Base-by-base conservation (phyloP, 1,140 invertebrate genomes). In the Fopius arisanus region DNA sequence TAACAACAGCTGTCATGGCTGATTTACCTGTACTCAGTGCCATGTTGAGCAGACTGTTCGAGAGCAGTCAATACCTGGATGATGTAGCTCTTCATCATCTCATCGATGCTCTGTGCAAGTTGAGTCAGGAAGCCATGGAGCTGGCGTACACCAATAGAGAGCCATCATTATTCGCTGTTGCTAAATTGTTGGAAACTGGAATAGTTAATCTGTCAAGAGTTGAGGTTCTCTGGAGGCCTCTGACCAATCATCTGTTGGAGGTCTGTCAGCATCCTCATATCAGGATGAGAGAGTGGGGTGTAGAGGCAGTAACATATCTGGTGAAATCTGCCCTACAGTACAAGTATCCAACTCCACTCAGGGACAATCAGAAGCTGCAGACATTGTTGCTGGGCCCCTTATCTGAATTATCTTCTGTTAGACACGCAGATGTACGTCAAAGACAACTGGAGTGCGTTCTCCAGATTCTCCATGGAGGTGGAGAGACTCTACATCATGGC, bases 121-220 rank as follows among this genome's bases (percentile, higher is more conserved):
- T 99, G 4, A 98, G 96, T 1, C 93, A 96, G 76, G 98, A 99
- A 87, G 96, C 97, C 21, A 98, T 99, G 96, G 97, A 99, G 81
- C 88, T 99, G 28, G 97, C 97, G 0, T 98, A 97, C 89, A 95
- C 95, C 12, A 98, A 98, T 88, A 91, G 96, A 81, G 97, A 99
- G 86, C 97, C 97, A 23, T 98, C 97, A 0, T 86, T 99, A 62
- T 99, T 99, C 90, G 97, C 97, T 40, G 96, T 99, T 6, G 97
- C 97, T 1, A 99, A 99, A 89, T 89, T 99, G 12, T 88, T 99
- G 12, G 98, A 99, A 90, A 99, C 97, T 6, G 97, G 97, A 7
- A 85, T 99, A 26, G 96, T 98, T 0, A 99, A 99, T 89, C 91
- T 99, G 86, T 91, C 93, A 43, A 89, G 98, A 51, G 95, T 99